Evolutionary conservation across 2,888 invertebrate species (phyloP).

Genomic region (Pandemis corylana): DNA sequence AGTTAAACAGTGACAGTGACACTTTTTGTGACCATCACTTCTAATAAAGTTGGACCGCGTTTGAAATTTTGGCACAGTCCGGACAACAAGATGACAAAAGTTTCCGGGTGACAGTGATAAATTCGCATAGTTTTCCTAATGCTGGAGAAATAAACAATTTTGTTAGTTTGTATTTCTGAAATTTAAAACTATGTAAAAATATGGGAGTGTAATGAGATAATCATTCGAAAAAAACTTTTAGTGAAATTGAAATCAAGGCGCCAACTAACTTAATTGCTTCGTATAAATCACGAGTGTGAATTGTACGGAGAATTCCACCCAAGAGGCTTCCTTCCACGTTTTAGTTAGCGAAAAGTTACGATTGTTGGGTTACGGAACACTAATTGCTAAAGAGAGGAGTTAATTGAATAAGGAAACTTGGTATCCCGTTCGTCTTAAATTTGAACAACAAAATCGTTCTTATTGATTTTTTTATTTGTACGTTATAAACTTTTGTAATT

Average conservation of each 20-base stretch:
- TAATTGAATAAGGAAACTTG: conserved; percentile 12
- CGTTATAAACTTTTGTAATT: background rate
- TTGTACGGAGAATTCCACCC: conserved; percentile 11
- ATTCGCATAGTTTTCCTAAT: conserved; percentile 21
- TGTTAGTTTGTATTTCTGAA: conserved; percentile 8
- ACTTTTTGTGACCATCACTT: conserved; percentile 41
- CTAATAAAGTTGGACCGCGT: conserved; percentile 24
- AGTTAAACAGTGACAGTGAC: conserved; percentile 52
- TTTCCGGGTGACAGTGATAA: conserved; percentile 35
- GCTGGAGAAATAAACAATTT: background rate
- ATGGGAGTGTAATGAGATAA: background rate
- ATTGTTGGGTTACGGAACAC: conserved; percentile 11
- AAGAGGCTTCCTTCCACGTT: conserved; percentile 3
- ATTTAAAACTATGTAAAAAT: background rate
- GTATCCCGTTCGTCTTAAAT: background rate
- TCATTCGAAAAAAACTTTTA: conserved; percentile 1
- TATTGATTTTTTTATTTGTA: conserved; percentile 3
- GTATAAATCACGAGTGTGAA: conserved; percentile 22
- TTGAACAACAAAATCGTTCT: conserved; percentile 9
- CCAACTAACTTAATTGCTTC: conserved; percentile 18
- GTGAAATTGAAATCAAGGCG: conserved; percentile 3
- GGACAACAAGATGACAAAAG: conserved; percentile 36
- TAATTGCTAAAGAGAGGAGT: conserved; percentile 1
- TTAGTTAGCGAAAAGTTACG: conserved; percentile 22
- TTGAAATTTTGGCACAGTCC: conserved; percentile 24